phyloP scores from a whole-genome alignment of 2,113 vertebrate species.

The Atlantisia rogersi region DNA sequence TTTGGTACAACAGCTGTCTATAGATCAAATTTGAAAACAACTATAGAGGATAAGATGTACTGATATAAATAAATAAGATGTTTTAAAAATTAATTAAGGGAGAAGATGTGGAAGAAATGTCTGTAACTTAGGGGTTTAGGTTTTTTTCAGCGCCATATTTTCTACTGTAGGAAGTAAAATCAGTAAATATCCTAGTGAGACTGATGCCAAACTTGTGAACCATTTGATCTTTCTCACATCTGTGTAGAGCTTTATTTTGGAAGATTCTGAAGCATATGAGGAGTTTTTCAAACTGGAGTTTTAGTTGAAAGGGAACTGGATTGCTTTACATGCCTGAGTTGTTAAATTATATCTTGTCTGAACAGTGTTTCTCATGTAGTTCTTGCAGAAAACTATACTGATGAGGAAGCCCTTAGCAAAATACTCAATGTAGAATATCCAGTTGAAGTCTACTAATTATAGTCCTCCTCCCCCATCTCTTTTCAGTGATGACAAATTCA shows the following conservation, averaged over 20 bases:
- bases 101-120: background rate
- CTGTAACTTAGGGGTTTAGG: too few relatives aligned
- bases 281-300: background rate
- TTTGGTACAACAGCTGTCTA: background rate
- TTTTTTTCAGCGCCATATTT: background rate
- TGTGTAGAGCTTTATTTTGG: background rate
- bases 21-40: background rate
- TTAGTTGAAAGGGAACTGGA: background rate
- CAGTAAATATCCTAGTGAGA: background rate
- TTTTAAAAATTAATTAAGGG: background rate
- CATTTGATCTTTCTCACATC: background rate
- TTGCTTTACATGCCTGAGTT: background rate
- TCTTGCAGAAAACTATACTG: background rate
- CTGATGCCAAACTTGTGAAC: rapidly evolving
- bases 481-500: conserved; percentile 30
- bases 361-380: background rate
- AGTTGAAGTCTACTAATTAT: conserved; percentile 45
- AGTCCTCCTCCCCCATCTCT: conserved; percentile 10
- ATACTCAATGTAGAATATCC: background rate
- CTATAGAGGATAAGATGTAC: background rate
- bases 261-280: background rate
- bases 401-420: background rate
- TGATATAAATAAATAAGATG: background rate
- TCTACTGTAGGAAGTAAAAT: background rate
- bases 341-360: background rate